A percentile compares a stretch with the other conserved stretches of the same genome.
Conservation (phyloP, 2,113 vertebrate species). For the Cairina moschata region DNA sequence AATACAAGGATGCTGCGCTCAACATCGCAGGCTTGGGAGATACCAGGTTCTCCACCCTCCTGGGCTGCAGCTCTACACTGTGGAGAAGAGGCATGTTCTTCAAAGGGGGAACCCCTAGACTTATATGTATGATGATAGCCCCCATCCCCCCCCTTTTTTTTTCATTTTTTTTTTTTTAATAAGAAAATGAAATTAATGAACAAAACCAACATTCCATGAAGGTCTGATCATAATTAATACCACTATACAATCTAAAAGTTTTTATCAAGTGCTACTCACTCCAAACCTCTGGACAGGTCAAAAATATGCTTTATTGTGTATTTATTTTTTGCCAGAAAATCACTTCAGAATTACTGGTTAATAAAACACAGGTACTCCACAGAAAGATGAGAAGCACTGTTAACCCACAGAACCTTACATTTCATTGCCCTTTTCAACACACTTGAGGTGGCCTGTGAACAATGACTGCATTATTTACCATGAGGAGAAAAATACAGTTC, state of each 20-base stretch:
- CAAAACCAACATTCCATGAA: background rate
- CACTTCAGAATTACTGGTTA: background rate
- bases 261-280: background rate
- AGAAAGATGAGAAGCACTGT: background rate
- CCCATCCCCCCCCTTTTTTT: background rate
- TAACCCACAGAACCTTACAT: background rate
- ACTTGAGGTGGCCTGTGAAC: background rate
- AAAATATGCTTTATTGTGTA: background rate
- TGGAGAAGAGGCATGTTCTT: background rate
- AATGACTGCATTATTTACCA: background rate
- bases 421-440: background rate
- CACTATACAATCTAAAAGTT: background rate
- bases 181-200: rapidly evolving
- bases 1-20: background rate
- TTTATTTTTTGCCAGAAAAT: background rate
- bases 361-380: background rate
- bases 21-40: background rate
- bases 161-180: background rate
- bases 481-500: background rate
- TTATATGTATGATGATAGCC: too few relatives aligned
- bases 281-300: background rate
- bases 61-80: background rate
- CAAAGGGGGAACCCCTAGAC: background rate
- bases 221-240: background rate
- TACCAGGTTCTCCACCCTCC: background rate